Base-by-base conservation (phyloP, 1,140 invertebrate species). In the Holotrichia oblita region DNA sequence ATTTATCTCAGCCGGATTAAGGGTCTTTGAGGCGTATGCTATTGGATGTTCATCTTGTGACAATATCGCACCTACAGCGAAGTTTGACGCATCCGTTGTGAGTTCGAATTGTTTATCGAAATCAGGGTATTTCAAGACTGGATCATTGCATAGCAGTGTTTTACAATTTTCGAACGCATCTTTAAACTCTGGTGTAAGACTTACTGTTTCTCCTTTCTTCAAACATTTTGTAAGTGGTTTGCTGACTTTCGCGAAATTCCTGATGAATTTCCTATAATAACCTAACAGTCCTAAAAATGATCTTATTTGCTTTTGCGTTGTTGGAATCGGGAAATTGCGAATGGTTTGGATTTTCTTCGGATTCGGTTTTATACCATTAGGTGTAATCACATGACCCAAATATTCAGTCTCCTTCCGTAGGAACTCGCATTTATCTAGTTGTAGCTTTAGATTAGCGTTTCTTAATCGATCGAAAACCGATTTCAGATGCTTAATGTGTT, bases 81-180 rank as follows among this genome's bases (percentile, higher is more conserved):
- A 48, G 20, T 72, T 72, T 10, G 22, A 27, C 4, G n/a, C 64
- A 72, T 20, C 34, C 17, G 20, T 20, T 3, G 12, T 72, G 9
- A 72, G 34, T 27, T 72, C 6, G n/a, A 72, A 72, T 20, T 12
- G n/a, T 72, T 40, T 24, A 0, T 10, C 10, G 20, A 72, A 72
- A 20, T 72, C 64, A 14, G 64, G 64, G 4, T 34, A 34, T 34
- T 34, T 34, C 27, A 34, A 34, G 27, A 34, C 4, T 34, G 27
- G 27, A 20, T 14, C 0, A 48, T 48, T 48, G n/a, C 44, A 48
- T 85, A 78, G 81, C 87, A 86, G 81, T 79, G 82, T 27, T 74
- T 78, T 80, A 40, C 73, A 78, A 24, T 73, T 55, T 20, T 81
- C 73, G 73, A 79, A 81, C 8, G 27, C 27, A 34, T 34, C 27